phyloP scores from a whole-genome alignment of 2,888 invertebrate genomes.

The Papilio protenor region DNA sequence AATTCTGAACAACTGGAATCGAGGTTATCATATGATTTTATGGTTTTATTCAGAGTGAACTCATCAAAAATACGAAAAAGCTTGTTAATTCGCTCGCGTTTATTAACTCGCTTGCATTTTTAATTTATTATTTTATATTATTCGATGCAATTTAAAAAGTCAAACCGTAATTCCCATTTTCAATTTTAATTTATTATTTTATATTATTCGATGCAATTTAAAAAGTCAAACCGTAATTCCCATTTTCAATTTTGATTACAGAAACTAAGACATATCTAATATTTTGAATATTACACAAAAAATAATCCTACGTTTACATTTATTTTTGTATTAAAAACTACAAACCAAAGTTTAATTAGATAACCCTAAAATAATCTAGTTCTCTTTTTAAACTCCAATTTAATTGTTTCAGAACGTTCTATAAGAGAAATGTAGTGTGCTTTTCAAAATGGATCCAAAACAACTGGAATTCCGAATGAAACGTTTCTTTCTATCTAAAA shows the following conservation, averaged over 20 bases:
- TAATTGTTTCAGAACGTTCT: conserved; percentile 1
- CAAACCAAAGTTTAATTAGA: neutral
- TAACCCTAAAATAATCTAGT: neutral
- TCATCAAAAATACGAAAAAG: conserved; percentile 9
- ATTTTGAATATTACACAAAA: no score
- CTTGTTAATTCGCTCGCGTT: neutral
- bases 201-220: neutral
- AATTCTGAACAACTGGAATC: conserved; percentile 17
- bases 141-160: neutral
- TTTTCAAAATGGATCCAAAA: conserved; percentile 22
- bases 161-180: neutral
- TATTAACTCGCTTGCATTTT: neutral
- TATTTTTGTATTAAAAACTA: neutral
- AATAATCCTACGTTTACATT: neutral
- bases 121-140: neutral
- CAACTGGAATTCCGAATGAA: conserved; percentile 32
- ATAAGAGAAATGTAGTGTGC: conserved; percentile 14
- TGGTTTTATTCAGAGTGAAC: neutral
- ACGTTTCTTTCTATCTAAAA: conserved; percentile 32
- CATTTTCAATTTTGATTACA: no score
- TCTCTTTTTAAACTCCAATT: neutral
- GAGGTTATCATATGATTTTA: conserved; percentile 1
- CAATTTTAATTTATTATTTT: neutral
- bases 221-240: no score
- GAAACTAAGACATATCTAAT: neutral